Evolutionary conservation across 1,140 invertebrate genomes (phyloP).

Genomic region (Trichonephila clavipes): DNA sequence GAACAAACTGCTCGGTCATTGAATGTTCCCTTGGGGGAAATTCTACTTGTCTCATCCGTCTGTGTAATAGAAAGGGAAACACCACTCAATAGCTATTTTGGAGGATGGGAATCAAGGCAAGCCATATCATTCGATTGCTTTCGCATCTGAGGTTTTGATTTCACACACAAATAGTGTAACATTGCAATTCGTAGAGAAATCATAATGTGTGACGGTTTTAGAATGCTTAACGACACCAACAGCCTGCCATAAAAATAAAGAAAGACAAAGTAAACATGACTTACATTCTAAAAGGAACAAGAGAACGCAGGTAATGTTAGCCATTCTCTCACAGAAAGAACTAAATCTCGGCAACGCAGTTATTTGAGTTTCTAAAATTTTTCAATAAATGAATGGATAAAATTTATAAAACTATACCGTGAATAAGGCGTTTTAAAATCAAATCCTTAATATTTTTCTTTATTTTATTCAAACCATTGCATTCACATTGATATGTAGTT

Average conservation of each 20-base stretch:
- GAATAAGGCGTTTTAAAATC: no score
- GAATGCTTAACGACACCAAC: not conserved
- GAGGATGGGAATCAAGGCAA: slow-evolving; percentile 14
- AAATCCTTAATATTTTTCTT: no score
- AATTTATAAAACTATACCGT: no score
- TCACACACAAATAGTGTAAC: not conserved
- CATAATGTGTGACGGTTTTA: not conserved
- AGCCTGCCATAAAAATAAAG: not conserved
- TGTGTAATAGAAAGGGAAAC: slow-evolving; percentile 50
- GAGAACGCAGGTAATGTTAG: no score
- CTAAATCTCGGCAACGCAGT: no score
- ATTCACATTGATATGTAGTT: no score
- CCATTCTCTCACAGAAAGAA: no score
- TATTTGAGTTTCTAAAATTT: no score
- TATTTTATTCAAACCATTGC: no score
- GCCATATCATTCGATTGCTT: slow-evolving; percentile 15
- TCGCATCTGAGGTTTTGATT: slow-evolving; percentile 7
- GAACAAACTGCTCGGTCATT: slow-evolving; percentile 53
- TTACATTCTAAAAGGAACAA: no score
- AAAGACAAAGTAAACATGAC: not conserved
- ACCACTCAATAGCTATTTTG: slow-evolving; percentile 23
- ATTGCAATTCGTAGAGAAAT: not conserved
- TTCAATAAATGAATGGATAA: no score
- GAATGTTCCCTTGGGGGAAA: slow-evolving; percentile 52
- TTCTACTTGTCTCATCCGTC: slow-evolving; percentile 50